phyloP scores from a whole-genome alignment of 2,797 vertebrate species.

The Eutrigla gurnardus region DNA sequence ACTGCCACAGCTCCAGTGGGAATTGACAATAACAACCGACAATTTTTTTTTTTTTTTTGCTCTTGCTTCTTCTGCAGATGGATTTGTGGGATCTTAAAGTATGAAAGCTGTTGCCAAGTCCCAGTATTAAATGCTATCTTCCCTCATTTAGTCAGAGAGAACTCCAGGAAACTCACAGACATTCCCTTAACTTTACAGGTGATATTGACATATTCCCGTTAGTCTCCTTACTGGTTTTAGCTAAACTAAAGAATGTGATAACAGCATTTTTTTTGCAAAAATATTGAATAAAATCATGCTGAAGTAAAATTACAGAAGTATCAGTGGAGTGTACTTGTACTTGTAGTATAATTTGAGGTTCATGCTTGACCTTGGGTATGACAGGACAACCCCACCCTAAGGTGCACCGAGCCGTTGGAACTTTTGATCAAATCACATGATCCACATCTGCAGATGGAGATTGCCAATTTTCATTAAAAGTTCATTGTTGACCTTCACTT shows the following conservation, averaged over 20 bases:
- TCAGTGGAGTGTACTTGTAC: background rate
- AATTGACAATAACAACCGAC: conserved; percentile 78
- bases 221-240: conserved; percentile 22
- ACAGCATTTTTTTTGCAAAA: conserved; percentile 3
- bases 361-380: background rate
- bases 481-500: no score
- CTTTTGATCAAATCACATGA: background rate
- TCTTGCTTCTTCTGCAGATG: conserved; percentile 69
- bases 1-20: conserved; percentile 75
- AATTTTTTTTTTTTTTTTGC: conserved; percentile 47
- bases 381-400: background rate
- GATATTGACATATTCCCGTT: conserved; percentile 59
- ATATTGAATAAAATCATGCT: background rate
- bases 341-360: background rate
- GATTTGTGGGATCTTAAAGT: conserved; percentile 75
- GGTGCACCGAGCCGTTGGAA: background rate
- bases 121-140: conserved; percentile 73
- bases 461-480: background rate
- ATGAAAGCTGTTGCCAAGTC: conserved; percentile 72
- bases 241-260: background rate
- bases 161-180: conserved; percentile 65
- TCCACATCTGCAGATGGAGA: background rate
- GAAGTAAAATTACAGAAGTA: background rate
- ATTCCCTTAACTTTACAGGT: conserved; percentile 68
- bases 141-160: conserved; percentile 72